Percentiles rank a stretch among this genome's conserved stretches.
Evolutionary conservation across 2,113 vertebrate species (phyloP).

Genomic region (Lynx canadensis): DNA sequence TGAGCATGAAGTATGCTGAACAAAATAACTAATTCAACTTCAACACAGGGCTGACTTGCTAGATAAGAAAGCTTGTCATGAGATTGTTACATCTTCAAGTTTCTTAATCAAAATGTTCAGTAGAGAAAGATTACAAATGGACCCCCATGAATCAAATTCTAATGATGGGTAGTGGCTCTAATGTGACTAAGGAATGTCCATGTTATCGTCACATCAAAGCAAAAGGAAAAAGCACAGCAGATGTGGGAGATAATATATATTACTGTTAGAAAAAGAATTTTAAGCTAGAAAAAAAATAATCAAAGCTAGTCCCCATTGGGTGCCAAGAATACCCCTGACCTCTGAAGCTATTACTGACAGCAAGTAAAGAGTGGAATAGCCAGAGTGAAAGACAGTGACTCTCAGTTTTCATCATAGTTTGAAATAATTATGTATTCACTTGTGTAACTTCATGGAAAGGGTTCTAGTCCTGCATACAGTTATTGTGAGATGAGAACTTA

Average conservation of each 20-base stretch:
- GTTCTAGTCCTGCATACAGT: background rate
- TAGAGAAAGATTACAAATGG: constrained; percentile 25
- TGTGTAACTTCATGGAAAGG: background rate
- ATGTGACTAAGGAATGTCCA: constrained; percentile 34
- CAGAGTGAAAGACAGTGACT: background rate
- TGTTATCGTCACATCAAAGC: constrained; percentile 3
- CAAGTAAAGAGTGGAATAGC: background rate
- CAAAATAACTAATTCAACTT: background rate
- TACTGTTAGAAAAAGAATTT: background rate
- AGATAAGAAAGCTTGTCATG: background rate
- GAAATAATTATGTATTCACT: background rate
- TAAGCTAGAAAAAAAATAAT: background rate
- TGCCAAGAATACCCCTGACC: background rate
- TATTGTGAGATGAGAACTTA: background rate
- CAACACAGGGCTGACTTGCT: background rate
- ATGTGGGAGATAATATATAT: background rate
- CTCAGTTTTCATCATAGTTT: background rate
- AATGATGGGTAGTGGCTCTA: background rate
- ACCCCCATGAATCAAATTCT: constrained; percentile 7
- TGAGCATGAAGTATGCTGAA: background rate
- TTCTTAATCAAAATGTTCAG: constrained; percentile 13
- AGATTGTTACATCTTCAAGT: background rate
- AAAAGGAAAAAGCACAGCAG: background rate
- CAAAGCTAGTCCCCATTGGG: background rate
- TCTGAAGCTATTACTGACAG: background rate